Evolutionary conservation across 1,140 invertebrate species (phyloP).

Genomic region (Coptotermes formosanus): DNA sequence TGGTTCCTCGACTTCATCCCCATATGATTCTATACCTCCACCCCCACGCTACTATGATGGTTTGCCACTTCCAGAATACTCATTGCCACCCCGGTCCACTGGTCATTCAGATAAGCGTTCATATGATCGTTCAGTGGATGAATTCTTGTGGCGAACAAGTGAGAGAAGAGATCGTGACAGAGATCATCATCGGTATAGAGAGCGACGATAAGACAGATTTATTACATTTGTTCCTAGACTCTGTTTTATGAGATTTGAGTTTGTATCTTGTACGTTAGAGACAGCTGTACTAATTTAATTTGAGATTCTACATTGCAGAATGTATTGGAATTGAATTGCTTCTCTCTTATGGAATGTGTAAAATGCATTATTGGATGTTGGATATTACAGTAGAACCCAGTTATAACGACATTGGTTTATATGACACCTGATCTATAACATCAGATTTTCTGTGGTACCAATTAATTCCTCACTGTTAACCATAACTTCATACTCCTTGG

Average conservation of each 20-base stretch:
- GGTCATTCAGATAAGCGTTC: conserved; percentile 62
- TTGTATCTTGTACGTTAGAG: neutral
- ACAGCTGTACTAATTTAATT: neutral
- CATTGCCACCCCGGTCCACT: conserved; percentile 47
- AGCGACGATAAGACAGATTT: conserved; percentile 34
- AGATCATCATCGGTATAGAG: conserved; percentile 37
- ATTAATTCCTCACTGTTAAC: too few relatives aligned
- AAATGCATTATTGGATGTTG: neutral
- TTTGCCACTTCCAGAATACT: conserved; percentile 61
- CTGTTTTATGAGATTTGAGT: neutral
- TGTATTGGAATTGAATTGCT: neutral
- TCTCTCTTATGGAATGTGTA: neutral
- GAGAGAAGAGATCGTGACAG: conserved; percentile 53
- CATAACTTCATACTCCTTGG: too few relatives aligned
- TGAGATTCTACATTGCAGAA: neutral
- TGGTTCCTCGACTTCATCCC: conserved; percentile 53
- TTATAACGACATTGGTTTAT: too few relatives aligned
- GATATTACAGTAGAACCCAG: too few relatives aligned
- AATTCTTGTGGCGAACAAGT: conserved; percentile 82
- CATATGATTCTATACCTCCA: conserved; percentile 70
- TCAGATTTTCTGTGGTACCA: too few relatives aligned
- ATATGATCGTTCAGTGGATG: conserved; percentile 87
- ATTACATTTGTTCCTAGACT: neutral
- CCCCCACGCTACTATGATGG: conserved; percentile 79
- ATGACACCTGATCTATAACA: too few relatives aligned